A percentile compares a stretch with the other conserved stretches of the same genome.
Evolutionary conservation across 2,113 vertebrate genomes (phyloP).

Genomic region (Hirundichthys speculiger): DNA sequence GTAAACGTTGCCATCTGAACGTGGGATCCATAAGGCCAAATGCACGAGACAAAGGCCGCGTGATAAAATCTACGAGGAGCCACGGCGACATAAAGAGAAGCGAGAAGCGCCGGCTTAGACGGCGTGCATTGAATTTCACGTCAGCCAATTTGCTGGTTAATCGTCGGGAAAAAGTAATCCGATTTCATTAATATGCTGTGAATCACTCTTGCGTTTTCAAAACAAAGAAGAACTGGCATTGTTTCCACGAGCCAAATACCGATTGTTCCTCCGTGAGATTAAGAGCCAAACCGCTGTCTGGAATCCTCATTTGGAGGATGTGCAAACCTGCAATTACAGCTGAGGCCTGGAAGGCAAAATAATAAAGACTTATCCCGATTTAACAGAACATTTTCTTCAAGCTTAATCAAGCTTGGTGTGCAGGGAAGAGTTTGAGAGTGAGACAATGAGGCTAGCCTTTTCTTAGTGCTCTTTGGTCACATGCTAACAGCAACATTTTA

Average conservation of each 20-base stretch:
- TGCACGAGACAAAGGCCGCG: too few species aligned
- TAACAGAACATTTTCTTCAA: background rate
- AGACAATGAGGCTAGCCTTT: too few species aligned
- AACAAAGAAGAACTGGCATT: background rate
- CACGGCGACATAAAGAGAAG: background rate
- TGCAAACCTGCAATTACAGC: conserved; percentile 38
- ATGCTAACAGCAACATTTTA: conserved; percentile 25
- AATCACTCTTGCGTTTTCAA: background rate
- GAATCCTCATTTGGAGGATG: conserved; percentile 34
- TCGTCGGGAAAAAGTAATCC: conserved; percentile 4
- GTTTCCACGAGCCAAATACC: conserved; percentile 14
- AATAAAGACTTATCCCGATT: conserved; percentile 1
- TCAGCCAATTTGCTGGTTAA: background rate
- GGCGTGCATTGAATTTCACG: background rate
- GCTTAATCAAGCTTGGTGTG: too few species aligned
- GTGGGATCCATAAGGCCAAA: too few species aligned
- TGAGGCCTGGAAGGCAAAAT: conserved; percentile 22
- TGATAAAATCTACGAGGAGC: too few species aligned
- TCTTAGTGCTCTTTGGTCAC: conserved; percentile 28
- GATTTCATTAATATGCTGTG: conserved; percentile 15
- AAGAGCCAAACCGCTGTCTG: conserved; percentile 7
- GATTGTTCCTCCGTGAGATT: conserved; percentile 31
- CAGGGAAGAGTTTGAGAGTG: too few species aligned
- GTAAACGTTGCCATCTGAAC: too few species aligned
- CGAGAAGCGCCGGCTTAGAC: conserved; percentile 9